Conservation (phyloP, 1,140 invertebrate species). For the Calosoma granatense region DNA sequence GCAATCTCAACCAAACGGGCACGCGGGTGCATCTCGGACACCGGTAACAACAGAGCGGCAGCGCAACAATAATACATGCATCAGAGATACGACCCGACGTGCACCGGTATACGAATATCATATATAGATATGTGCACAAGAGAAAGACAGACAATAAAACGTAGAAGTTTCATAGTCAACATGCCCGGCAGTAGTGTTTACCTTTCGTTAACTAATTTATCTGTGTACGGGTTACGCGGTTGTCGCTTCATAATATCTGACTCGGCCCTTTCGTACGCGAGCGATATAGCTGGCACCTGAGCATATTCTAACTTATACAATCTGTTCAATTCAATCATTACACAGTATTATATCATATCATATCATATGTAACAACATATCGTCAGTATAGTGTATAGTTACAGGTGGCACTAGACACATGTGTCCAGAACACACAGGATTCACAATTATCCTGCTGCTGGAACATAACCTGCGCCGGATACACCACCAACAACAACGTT, state of each 20-base stretch:
- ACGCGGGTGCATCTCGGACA: too few relatives aligned
- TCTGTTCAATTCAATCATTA: conserved; percentile 6
- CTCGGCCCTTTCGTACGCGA: conserved; percentile 97
- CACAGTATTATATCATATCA: conserved; percentile 11
- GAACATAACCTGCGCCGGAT: too few relatives aligned
- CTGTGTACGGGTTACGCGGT: conserved; percentile 86
- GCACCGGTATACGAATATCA: too few relatives aligned
- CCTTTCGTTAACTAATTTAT: conserved; percentile 98
- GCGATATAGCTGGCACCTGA: conserved; percentile 94
- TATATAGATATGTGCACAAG: neutral
- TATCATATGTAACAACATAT: too few relatives aligned
- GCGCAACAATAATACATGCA: neutral
- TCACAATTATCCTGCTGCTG: too few relatives aligned
- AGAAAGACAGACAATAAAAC: conserved; percentile 18
- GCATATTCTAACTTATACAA: conserved; percentile 12
- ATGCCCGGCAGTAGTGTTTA: conserved; percentile 35
- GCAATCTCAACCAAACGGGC: too few relatives aligned
- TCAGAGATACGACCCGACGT: neutral
- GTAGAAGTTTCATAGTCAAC: conserved; percentile 17
- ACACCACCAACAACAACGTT: too few relatives aligned
- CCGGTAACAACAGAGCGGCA: too few relatives aligned
- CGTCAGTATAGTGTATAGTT: too few relatives aligned
- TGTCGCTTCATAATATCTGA: conserved; percentile 99
- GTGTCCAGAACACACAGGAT: too few relatives aligned
- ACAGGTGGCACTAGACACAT: too few relatives aligned